Percentiles rank a stretch among this genome's conserved stretches.
phyloP scores from a whole-genome alignment of 2,888 invertebrate genomes.

The Noctua fimbriata region DNA sequence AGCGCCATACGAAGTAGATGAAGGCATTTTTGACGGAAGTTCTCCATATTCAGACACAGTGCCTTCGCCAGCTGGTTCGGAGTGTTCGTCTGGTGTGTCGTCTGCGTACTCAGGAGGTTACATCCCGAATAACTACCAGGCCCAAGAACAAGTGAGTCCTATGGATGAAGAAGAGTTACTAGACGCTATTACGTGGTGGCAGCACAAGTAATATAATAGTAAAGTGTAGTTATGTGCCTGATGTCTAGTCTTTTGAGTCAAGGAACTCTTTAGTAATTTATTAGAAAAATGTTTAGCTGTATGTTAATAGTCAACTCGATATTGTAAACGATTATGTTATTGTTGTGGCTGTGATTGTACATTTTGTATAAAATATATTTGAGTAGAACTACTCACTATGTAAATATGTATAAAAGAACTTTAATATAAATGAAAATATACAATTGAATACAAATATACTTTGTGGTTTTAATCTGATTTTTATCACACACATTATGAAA shows the following conservation, averaged over 20 bases:
- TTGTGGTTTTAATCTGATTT: conserved; percentile 53
- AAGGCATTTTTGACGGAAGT: conserved; percentile 82
- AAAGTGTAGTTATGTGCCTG: conserved; percentile 39
- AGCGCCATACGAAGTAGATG: conserved; percentile 76
- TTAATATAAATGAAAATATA: conserved; percentile 61
- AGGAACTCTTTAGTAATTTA: conserved; percentile 37
- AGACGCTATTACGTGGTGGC: conserved; percentile 95
- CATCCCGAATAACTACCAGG: conserved; percentile 71
- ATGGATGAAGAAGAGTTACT: conserved; percentile 96
- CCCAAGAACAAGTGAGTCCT: conserved; percentile 89
- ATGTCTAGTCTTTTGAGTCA: conserved; percentile 75
- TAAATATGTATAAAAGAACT: conserved; percentile 62
- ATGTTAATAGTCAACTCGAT: conserved; percentile 18
- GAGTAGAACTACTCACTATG: conserved; percentile 43
- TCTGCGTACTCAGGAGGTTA: conserved; percentile 80
- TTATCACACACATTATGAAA: neutral
- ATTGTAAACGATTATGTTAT: conserved; percentile 40
- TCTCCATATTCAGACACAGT: conserved; percentile 88
- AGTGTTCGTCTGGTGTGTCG: conserved; percentile 91
- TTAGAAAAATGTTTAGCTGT: neutral
- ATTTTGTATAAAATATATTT: conserved; percentile 44
- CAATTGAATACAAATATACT: conserved; percentile 37
- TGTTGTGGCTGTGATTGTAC: conserved; percentile 60
- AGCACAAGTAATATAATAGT: conserved; percentile 88
- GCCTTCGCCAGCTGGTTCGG: conserved; percentile 93